phyloP scores from a whole-genome alignment of 2,888 invertebrate genomes.

The Lithophane leautieri region DNA sequence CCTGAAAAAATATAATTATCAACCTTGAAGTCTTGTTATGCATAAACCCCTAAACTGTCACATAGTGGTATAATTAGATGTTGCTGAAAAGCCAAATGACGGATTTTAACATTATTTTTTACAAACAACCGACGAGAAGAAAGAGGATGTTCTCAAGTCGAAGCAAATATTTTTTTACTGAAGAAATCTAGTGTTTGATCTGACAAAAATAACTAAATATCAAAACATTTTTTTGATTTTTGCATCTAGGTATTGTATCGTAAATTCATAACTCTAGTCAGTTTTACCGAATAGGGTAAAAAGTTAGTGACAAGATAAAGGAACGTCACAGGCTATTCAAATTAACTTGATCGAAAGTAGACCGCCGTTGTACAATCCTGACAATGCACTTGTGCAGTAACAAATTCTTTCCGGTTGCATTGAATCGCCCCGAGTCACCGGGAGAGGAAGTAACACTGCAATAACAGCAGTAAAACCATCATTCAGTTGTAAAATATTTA shows the following conservation, averaged over 20 bases:
- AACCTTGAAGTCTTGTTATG: neutral
- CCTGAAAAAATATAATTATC: constrained; percentile 18
- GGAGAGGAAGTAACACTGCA: constrained; percentile 79
- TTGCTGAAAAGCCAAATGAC: neutral
- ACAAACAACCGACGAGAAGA: neutral
- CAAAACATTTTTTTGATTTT: neutral
- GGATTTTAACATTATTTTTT: neutral
- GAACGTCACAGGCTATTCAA: constrained; percentile 52
- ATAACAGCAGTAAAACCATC: constrained; percentile 76
- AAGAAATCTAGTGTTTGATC: neutral
- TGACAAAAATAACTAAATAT: neutral
- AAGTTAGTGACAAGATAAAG: constrained; percentile 56
- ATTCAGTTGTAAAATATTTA: constrained; percentile 82
- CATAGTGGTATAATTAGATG: neutral
- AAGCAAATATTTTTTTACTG: neutral
- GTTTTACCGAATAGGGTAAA: constrained; percentile 21
- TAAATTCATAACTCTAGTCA: constrained; percentile 23
- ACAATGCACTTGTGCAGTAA: constrained; percentile 72
- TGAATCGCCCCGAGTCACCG: constrained; percentile 67
- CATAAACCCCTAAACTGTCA: too few relatives aligned
- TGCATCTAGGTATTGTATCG: neutral
- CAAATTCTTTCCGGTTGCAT: constrained; percentile 81
- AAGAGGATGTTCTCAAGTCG: neutral
- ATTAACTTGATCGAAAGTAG: constrained; percentile 59
- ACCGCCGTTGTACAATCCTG: constrained; percentile 54